phyloP scores from a whole-genome alignment of 2,113 vertebrate species.

The Rutilus rutilus region DNA sequence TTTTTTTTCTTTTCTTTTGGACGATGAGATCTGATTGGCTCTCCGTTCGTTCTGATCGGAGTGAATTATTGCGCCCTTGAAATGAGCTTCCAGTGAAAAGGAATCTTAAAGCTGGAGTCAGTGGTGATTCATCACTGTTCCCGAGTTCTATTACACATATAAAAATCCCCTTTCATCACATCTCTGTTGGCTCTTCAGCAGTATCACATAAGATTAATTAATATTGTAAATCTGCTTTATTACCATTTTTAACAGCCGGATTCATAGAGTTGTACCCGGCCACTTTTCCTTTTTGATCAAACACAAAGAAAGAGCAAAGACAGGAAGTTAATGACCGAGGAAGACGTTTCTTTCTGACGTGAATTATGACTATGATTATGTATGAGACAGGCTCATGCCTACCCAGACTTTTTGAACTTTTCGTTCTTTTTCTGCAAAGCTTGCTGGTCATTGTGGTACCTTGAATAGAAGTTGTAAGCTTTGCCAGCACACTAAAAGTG shows the following conservation, averaged over 20 bases:
- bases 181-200: conserved; percentile 49
- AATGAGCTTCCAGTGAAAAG: conserved; percentile 41
- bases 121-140: conserved; percentile 52
- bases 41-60: conserved; percentile 39
- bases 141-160: conserved; percentile 56
- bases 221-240: conserved; percentile 57
- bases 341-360: conserved; percentile 34
- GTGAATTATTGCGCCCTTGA: conserved; percentile 58
- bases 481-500: conserved; percentile 37
- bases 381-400: conserved; percentile 58
- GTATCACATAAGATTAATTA: conserved; percentile 60
- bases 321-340: not conserved
- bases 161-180: conserved; percentile 57
- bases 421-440: not conserved
- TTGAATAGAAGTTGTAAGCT: conserved; percentile 41
- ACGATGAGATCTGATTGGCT: conserved; percentile 50
- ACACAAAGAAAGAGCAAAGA: conserved; percentile 21
- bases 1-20: conserved; percentile 1
- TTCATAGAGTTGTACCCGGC: conserved; percentile 41
- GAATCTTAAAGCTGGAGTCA: conserved; percentile 54
- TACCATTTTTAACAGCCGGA: conserved; percentile 35
- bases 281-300: conserved; percentile 5
- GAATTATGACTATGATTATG: conserved; percentile 43
- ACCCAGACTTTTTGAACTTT: not conserved
- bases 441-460: conserved; percentile 25